These are phyloP conservation scores for Globicephala melas DNA, from an alignment of 2,113 vertebrate genomes.

Conservation along the genomic window DNA sequence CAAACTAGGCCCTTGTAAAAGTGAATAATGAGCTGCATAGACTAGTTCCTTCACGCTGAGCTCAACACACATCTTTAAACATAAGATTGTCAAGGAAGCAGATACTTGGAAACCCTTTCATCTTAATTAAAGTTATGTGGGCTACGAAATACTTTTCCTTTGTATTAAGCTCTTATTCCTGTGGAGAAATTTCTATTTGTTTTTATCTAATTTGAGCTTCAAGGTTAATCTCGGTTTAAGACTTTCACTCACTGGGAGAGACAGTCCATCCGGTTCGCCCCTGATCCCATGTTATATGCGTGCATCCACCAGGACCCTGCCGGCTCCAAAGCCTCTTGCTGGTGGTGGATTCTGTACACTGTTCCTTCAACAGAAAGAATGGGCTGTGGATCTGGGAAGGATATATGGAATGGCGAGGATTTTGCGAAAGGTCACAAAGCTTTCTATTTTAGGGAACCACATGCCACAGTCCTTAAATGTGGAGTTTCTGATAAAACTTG, in stretches of 20 bases:
- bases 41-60: slow-evolving; percentile 80
- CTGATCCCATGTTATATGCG: slow-evolving; percentile 73
- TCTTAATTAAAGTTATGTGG: slow-evolving; percentile 87
- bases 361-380: slow-evolving; percentile 54
- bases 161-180: slow-evolving; percentile 87
- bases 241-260: slow-evolving; percentile 80
- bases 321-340: slow-evolving; percentile 75
- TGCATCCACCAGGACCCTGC: slow-evolving; percentile 66
- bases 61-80: slow-evolving; percentile 82
- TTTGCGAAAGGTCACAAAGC: slow-evolving; percentile 66
- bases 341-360: slow-evolving; percentile 50
- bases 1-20: slow-evolving; percentile 65
- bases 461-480: slow-evolving; percentile 64
- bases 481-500: slow-evolving; percentile 68
- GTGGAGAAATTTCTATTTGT: slow-evolving; percentile 89
- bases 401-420: slow-evolving; percentile 46
- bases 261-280: slow-evolving; percentile 69
- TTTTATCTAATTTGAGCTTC: slow-evolving; percentile 89
- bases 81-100: slow-evolving; percentile 82
- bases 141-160: slow-evolving; percentile 85
- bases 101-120: slow-evolving; percentile 82
- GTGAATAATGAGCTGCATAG: slow-evolving; percentile 80
- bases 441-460: slow-evolving; percentile 68
- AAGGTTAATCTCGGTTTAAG: slow-evolving; percentile 88
- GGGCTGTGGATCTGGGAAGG: slow-evolving; percentile 65